Conservation (phyloP, 2,113 vertebrate species). For the Sylvia atricapilla region DNA sequence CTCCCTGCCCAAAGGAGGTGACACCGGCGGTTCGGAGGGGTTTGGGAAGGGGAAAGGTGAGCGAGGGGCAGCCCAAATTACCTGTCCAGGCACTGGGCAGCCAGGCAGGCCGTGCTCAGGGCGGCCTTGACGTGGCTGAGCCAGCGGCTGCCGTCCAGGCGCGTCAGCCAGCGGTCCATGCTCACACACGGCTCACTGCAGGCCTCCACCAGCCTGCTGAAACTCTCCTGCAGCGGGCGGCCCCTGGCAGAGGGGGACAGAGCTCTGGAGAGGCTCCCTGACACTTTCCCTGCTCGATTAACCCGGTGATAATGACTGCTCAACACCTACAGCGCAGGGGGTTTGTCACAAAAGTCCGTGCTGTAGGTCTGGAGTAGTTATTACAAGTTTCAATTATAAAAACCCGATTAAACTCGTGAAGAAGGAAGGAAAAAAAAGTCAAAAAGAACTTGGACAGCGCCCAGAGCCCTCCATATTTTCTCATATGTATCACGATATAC, state of each 20-base stretch:
- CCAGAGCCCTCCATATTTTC: too few species aligned
- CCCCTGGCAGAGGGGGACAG: conserved; percentile 56
- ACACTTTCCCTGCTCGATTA: too few species aligned
- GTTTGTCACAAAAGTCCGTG: too few species aligned
- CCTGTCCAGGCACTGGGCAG: conserved; percentile 86
- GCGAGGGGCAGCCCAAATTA: not conserved
- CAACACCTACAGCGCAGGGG: too few species aligned
- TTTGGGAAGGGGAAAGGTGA: accelerated
- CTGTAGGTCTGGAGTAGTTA: too few species aligned
- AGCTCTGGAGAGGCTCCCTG: too few species aligned
- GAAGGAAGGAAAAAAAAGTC: too few species aligned
- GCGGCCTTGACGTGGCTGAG: conserved; percentile 82
- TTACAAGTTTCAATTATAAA: too few species aligned
- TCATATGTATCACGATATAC: too few species aligned
- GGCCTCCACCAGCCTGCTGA: conserved; percentile 78
- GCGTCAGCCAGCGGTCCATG: conserved; percentile 84
- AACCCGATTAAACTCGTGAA: too few species aligned
- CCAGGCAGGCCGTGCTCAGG: conserved; percentile 79
- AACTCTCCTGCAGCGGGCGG: conserved; percentile 82
- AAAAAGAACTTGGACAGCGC: too few species aligned
- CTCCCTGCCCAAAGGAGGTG: conserved; percentile 56
- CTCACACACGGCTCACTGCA: conserved; percentile 70
- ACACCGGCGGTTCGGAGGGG: accelerated
- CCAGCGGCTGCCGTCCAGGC: conserved; percentile 84
- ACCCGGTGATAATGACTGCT: too few species aligned